A percentile compares a stretch with the other conserved stretches of the same genome.
phyloP scores from a whole-genome alignment of 2,888 invertebrate species.

The Cosmorhoe ocellata region DNA sequence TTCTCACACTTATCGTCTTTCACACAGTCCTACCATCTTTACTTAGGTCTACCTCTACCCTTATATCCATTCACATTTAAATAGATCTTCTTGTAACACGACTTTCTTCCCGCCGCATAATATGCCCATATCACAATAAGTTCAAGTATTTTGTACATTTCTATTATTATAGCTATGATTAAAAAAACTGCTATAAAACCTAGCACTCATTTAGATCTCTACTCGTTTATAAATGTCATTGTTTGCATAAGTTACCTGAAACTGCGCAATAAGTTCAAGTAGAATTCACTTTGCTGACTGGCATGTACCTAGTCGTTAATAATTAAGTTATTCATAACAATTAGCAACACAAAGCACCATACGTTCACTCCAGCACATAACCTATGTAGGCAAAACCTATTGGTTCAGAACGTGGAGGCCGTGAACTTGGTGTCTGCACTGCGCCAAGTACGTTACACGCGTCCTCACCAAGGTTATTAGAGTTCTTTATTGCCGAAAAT shows the following conservation, averaged over 20 bases:
- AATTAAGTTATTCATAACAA: conserved; percentile 1
- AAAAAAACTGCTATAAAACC: no score
- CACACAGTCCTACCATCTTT: no score
- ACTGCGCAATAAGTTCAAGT: conserved; percentile 3
- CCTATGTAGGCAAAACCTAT: conserved; percentile 8
- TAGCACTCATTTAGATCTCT: no score
- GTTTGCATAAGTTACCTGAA: not conserved
- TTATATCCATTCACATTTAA: no score
- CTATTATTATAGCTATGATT: no score
- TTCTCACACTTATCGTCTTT: no score
- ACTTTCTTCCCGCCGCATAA: no score
- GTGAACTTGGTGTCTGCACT: conserved; percentile 34
- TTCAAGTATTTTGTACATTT: no score
- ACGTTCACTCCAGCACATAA: conserved; percentile 11
- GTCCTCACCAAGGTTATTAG: conserved; percentile 30
- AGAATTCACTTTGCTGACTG: not conserved
- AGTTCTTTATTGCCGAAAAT: conserved; percentile 15
- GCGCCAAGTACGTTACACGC: conserved; percentile 25
- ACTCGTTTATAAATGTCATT: no score
- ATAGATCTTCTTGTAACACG: no score
- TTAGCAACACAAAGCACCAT: conserved; percentile 9
- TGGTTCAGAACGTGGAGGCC: conserved; percentile 22
- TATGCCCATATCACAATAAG: no score
- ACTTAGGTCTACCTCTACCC: no score
- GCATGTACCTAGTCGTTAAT: not conserved